Base-by-base conservation (phyloP, 1,140 invertebrate species). In the Euwallacea similis region DNA sequence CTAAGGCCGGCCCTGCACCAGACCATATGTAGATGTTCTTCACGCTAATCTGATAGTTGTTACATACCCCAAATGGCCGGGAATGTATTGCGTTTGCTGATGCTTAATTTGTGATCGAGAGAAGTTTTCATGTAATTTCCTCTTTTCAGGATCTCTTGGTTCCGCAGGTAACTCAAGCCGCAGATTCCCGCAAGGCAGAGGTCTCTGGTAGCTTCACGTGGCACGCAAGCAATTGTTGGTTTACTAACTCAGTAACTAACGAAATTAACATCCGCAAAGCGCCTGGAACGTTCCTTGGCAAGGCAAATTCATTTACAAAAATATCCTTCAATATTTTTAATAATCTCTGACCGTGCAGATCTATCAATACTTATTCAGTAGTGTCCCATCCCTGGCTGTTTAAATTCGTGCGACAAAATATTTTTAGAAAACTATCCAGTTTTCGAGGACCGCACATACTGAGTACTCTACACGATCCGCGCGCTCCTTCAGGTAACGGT, bases 321-420 rank as follows among this genome's bases (percentile, higher is more conserved):
- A 67, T 67, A 67, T 67, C 65, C 64, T 67, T 67, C 55, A 59
- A 67, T 67, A 59, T 67, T 67, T 67, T 67, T 67, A 59, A 67
- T 67, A 67, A 67, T 58, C 54, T 41, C 54, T 67, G 9, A 61
- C 47, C 50, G 65, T 67, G 65, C 65, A 67, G 55, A 67, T 67
- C 65, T 67, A 67, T 67, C 65, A 59, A 67, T 67, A 67, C 63
- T 66, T 66, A 55, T 66, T 55, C 63, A 66, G 63, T 67, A 58
- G 42, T 56, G 15, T 46, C 54, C 11, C 64, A 42, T 61, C 33
- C 21, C 21, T 15, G 65, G 54, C 65, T 42, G 55, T 67, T 67
- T 59, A 67, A 67, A 67, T 58, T 67, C 42, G 54, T 59, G 21
- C 64, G 15, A 42, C 21, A n/a, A 41, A 33, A 42, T 67, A 67